Percentiles rank a stretch among this genome's conserved stretches.
phyloP scores from a whole-genome alignment of 2,888 invertebrate genomes.

The Penaeus monodon region DNA sequence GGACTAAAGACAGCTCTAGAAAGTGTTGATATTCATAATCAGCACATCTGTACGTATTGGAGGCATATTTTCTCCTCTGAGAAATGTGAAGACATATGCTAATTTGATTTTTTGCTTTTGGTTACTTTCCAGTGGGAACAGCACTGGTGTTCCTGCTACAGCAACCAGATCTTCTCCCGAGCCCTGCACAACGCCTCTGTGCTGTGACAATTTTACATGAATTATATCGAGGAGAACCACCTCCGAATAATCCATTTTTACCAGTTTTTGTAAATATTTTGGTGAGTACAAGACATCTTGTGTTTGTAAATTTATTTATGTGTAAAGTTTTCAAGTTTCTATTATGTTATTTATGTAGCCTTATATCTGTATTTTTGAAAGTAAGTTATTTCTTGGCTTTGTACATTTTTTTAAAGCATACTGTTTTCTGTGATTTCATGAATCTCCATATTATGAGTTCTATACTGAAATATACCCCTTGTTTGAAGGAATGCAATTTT shows the following conservation, averaged over 20 bases:
- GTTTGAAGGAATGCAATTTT: too few relatives aligned
- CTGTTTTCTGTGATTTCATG: not conserved
- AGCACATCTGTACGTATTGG: too few relatives aligned
- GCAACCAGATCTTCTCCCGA: slow-evolving; percentile 79
- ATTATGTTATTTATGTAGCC: too few relatives aligned
- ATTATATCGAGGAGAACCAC: slow-evolving; percentile 53
- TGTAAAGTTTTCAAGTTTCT: too few relatives aligned
- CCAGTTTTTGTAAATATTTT: slow-evolving; percentile 50
- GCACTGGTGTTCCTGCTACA: slow-evolving; percentile 77
- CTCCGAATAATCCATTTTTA: slow-evolving; percentile 53
- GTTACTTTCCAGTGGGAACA: slow-evolving; percentile 73
- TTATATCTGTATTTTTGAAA: too few relatives aligned
- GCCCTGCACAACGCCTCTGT: slow-evolving; percentile 78
- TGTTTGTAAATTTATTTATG: too few relatives aligned
- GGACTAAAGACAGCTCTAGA: too few relatives aligned
- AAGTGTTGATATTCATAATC: too few relatives aligned
- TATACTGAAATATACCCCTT: too few relatives aligned
- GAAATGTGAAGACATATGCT: not conserved
- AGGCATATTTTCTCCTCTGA: not conserved
- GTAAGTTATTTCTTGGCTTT: too few relatives aligned
- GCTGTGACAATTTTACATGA: slow-evolving; percentile 76
- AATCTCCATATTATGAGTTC: too few relatives aligned
- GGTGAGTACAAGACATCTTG: slow-evolving; percentile 15
- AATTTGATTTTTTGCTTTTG: not conserved
- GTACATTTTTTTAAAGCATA: not conserved